phyloP scores from a whole-genome alignment of 2,888 invertebrate species.

The Sisyra terminalis region DNA sequence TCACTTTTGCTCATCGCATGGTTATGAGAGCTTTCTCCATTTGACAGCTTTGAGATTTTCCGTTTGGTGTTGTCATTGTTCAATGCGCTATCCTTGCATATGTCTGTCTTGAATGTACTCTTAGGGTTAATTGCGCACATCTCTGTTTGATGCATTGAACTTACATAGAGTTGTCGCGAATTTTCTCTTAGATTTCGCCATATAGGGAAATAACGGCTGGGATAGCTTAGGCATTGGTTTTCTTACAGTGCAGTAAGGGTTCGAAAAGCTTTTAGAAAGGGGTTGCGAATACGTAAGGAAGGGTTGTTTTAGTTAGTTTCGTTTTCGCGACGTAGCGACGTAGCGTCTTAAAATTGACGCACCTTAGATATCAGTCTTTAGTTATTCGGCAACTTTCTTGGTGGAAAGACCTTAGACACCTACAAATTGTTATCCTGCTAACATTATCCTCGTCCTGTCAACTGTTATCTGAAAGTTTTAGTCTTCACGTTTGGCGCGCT shows the following conservation, averaged over 20 bases:
- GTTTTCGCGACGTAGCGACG: conserved; percentile 3
- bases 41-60: conserved; percentile 1
- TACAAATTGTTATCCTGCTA: no score
- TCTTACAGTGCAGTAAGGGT: conserved; percentile 4
- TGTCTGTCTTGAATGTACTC: conserved; percentile 1
- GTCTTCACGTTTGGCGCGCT: no score
- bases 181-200: conserved; percentile 7
- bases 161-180: conserved; percentile 2
- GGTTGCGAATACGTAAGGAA: neutral
- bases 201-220: neutral
- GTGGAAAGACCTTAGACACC: neutral
- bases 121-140: conserved; percentile 5
- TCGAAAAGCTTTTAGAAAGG: neutral
- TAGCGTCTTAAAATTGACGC: conserved; percentile 8
- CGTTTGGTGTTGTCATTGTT: conserved; percentile 1
- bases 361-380: conserved; percentile 7
- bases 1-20: neutral
- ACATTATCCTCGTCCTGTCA: no score
- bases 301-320: conserved; percentile 5
- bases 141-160: conserved; percentile 2
- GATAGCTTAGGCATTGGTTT: conserved; percentile 1
- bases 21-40: neutral
- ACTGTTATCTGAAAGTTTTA: no score
- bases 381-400: conserved; percentile 5
- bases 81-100: conserved; percentile 2